Base-by-base conservation (phyloP, 1,140 invertebrate genomes). In the Drosophila subobscura region DNA sequence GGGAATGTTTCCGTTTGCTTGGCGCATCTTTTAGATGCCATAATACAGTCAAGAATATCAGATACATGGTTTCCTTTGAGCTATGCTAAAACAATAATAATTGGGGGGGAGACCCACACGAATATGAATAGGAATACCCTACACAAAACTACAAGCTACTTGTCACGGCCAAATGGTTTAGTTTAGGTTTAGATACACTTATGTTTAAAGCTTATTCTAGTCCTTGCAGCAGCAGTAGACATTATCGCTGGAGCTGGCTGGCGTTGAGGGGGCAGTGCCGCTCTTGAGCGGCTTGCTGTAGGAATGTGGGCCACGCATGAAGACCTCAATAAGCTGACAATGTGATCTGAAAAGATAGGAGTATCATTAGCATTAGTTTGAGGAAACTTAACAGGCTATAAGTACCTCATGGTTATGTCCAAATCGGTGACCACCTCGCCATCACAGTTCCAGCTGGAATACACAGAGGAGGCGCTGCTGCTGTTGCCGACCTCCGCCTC, bases 381-480 rank as follows among this genome's bases (percentile, higher is more conserved):
- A 3, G 16, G 1, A 14, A 44, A 20, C 0, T 5, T 8, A 37
- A 8, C 3, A 10, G 23, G 16, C 2, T 20, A 20, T 20, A 20
- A 14, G 58, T 88, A 96, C 95, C 94, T 95, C 73, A 96, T 94
- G 76, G 94, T 93, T 42, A 97, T 93, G 77, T 94, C 93, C 53
- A 95, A 92, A 72, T 95, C 94, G 33, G 93, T 92, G 46, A 97
- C 92, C 16, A 97, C 92, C 91, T 97, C 96, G 7, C 96, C 96
- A 92, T 97, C 96, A 92, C 96, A 97, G 85, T 97, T 97, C 96
- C 96, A 97, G 20, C 95, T 94, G 76, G 95, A 95, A 56, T 92
- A 79, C 27, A 74, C 61, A 5, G 72, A 50, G 4, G 56, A 44
- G 6, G 52, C 33, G 4, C 33, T 37, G 56, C 41, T 22, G 68